Conservation (phyloP, 2,113 vertebrate genomes). For the Urocynchramus pylzowi region DNA sequence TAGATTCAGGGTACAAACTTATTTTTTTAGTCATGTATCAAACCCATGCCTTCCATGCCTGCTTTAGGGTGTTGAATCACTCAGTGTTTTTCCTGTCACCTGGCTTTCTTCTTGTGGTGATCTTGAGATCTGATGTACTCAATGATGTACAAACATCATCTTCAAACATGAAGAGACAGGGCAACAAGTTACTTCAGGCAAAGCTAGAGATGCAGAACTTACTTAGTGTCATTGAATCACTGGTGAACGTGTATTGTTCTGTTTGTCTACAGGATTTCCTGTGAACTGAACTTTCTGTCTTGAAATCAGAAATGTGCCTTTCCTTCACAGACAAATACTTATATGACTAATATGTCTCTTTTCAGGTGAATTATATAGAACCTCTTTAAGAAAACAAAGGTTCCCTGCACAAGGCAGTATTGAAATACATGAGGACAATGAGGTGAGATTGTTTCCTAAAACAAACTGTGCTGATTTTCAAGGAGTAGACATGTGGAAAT, state of each 20-base stretch:
- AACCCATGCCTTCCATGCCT: background rate
- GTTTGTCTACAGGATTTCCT: background rate
- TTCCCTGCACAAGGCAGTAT: slow-evolving; percentile 87
- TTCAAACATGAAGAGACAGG: background rate
- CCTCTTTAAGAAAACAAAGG: slow-evolving; percentile 77
- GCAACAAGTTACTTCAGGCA: background rate
- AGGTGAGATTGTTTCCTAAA: slow-evolving; percentile 75
- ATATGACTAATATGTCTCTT: background rate
- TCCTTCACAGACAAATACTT: background rate
- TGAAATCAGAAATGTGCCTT: background rate
- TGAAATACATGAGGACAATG: slow-evolving; percentile 85
- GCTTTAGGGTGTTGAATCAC: background rate
- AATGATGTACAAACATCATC: no score
- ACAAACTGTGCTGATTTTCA: background rate
- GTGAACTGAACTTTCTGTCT: background rate
- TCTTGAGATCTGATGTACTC: background rate
- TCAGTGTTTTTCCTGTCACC: background rate
- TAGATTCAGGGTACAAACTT: background rate
- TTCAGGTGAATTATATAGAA: slow-evolving; percentile 80
- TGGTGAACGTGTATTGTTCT: background rate
- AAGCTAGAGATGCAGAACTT: background rate
- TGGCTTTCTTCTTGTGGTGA: background rate
- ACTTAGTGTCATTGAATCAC: background rate
- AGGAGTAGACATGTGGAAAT: background rate
- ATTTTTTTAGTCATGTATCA: background rate